A percentile compares a stretch with the other conserved stretches of the same genome.
These are phyloP conservation scores for Pristionchus japonicus DNA, from an alignment of 2,888 invertebrate genomes.

Conservation along the genomic window DNA sequence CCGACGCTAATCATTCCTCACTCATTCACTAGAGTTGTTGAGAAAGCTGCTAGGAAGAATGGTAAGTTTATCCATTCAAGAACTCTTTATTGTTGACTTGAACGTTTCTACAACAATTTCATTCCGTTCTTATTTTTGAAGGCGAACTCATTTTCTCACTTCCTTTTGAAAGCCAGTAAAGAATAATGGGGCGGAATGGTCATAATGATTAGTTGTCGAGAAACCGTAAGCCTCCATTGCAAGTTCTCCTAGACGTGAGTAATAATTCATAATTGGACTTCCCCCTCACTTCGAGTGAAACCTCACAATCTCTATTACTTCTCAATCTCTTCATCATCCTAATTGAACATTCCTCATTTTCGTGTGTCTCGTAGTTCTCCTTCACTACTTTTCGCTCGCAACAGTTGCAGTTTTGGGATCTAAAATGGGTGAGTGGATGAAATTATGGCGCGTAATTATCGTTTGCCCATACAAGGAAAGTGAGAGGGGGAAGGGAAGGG, in stretches of 20 bases:
- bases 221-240: neutral
- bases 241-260: neutral
- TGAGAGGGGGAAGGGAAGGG: neutral
- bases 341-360: neutral
- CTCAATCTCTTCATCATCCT: neutral
- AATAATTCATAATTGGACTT: neutral
- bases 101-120: neutral
- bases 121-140: neutral
- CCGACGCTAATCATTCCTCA: neutral
- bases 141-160: neutral
- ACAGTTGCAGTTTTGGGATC: neutral
- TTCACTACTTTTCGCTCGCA: neutral
- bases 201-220: neutral
- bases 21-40: neutral
- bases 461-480: neutral
- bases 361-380: neutral
- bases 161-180: neutral
- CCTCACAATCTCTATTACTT: slow-evolving; percentile 12
- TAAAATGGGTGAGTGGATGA: slow-evolving; percentile 9
- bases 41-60: neutral
- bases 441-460: slow-evolving; percentile 1
- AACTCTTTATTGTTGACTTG: neutral
- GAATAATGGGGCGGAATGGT: neutral
- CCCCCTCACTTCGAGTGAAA: neutral
- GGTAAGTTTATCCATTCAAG: neutral